Base-by-base conservation (phyloP, 2,888 invertebrate genomes). In the Platypus cylindrus region DNA sequence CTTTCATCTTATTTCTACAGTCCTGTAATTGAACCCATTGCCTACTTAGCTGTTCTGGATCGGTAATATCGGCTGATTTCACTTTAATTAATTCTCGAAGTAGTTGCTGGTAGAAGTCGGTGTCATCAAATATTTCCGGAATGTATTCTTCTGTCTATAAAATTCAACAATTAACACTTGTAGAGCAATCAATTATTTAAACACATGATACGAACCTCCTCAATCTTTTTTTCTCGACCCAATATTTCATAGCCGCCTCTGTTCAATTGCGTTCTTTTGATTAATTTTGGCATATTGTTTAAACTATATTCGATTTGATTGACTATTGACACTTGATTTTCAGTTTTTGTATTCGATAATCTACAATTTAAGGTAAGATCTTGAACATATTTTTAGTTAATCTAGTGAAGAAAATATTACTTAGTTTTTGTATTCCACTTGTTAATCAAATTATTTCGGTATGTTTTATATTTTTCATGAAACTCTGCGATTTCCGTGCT, bases 101-200 rank as follows among this genome's bases (percentile, higher is more conserved):
- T 34, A 94, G 66, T 52, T 91, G 87, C 60, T 94, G 93, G 61
- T 97, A 97, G 59, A 97, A 97, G 57, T 97, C 97, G 51, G 84
- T 85, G 55, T 97, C 97, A 59, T 97, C 94, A 64, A 89, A 97
- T 51, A 95, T 84, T 63, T 95, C 85, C 0, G 68, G 52, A 52
- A 85, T 78, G 44, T 76, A 73, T 47, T 78, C 75, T 46, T 73
- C 72, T 16, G 32, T 28, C 37, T 40, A 27, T 8, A 32, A 23
- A 24, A n/a, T n/a, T n/a, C n/a, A n/a, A n/a, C 11, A 16, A 30
- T 5, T 4, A 11, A 11, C 9, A n/a, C 17, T 16, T 30, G 5
- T 9, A 11, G 5, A 11, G 11, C 5, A 25, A 7, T 4, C 27
- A 27, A 27, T 27, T 27, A 3, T 27, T 25, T 9, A 24, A 24